Evolutionary conservation across 2,113 vertebrate species (phyloP), one percentile per base, ranked within the genome.

Genomic region (Odontesthes bonariensis): DNA sequence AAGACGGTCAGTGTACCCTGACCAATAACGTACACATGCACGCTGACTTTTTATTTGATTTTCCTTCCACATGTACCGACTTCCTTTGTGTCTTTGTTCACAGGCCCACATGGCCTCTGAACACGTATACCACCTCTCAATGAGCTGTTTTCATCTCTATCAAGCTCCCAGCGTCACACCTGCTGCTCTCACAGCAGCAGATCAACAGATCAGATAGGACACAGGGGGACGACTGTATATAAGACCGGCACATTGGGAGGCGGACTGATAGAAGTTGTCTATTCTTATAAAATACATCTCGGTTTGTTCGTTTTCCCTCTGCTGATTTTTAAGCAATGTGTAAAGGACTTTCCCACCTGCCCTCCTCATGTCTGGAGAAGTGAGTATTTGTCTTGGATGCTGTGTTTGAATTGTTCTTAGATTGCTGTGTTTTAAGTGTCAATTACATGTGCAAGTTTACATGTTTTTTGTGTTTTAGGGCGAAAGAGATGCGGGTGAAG

Each of bases 331-430:
- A 66, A 35, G 64, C 23, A 0, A 94, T 93, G 93, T 94, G 93
- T 80, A 93, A 88, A 78, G 92, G 93, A 16, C 78, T 93, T 35
- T 90, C 93, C 55, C 84, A 66, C 27, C 79, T 93, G 72, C 93
- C 92, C 2, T 91, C 91, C 20, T 92, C 92, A 84, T 93, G 91
- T 73, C 84, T 91, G 91, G 92, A 91, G 84, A 94, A 83, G 92
- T 94, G 62, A 86, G 91, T 82, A 42, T 66, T 5, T 40, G 12
- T 2, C 31, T 17, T 5, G 32, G 1, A 6, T 40, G 32, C 57
- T 42, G 17, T 44, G n/a, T 17, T 13, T 60, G 12, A 5, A 4
- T 47, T 11, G 57, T 38, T n/a, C 10, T 16, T 8, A 7, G 55
- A 64, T 22, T n/a, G 44, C 20, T 69, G 13, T 0, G 0, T 13